These are phyloP conservation scores for Cheilosia scutellata DNA, from an alignment of 2,888 invertebrate species.

Conservation along the genomic window DNA sequence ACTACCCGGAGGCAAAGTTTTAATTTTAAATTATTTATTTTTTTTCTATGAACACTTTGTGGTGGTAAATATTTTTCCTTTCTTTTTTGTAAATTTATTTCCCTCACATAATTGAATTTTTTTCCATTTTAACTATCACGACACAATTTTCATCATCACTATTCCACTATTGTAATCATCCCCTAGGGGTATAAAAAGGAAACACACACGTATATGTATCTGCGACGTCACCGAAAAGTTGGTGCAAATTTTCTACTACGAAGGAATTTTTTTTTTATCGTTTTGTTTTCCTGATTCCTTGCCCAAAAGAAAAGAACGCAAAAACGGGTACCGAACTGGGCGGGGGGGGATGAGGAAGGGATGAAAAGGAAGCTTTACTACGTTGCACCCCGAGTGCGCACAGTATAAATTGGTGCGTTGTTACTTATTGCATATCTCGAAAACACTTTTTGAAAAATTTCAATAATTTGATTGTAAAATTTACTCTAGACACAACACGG, in stretches of 20 bases:
- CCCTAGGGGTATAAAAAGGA: conserved; percentile 49
- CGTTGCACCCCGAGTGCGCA: conserved; percentile 45
- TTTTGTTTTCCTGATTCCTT: conserved; percentile 33
- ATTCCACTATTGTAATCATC: conserved; percentile 61
- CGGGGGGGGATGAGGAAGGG: conserved; percentile 15
- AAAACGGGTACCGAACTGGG: conserved; percentile 42
- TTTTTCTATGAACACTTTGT: conserved; percentile 63
- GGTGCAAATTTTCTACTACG: conserved; percentile 51
- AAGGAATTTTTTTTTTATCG: conserved; percentile 12
- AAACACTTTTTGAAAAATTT: conserved; percentile 23
- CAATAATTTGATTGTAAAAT: conserved; percentile 12
- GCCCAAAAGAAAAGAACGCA: conserved; percentile 52
- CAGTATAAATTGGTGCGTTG: conserved; percentile 7
- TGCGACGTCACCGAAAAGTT: conserved; percentile 72
- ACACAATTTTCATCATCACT: conserved; percentile 56
- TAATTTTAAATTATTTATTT: conserved; percentile 11
- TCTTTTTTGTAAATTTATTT: conserved; percentile 2
- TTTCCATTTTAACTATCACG: conserved; percentile 16
- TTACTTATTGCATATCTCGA: not conserved
- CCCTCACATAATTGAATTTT: conserved; percentile 39
- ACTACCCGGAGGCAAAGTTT: conserved; percentile 25
- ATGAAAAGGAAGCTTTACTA: conserved; percentile 48
- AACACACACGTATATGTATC: conserved; percentile 43
- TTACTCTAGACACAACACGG: conserved; percentile 14
- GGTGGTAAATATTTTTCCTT: conserved; percentile 37